phyloP scores from a whole-genome alignment of 1,140 invertebrate species.

The Drosophila ananassae region DNA sequence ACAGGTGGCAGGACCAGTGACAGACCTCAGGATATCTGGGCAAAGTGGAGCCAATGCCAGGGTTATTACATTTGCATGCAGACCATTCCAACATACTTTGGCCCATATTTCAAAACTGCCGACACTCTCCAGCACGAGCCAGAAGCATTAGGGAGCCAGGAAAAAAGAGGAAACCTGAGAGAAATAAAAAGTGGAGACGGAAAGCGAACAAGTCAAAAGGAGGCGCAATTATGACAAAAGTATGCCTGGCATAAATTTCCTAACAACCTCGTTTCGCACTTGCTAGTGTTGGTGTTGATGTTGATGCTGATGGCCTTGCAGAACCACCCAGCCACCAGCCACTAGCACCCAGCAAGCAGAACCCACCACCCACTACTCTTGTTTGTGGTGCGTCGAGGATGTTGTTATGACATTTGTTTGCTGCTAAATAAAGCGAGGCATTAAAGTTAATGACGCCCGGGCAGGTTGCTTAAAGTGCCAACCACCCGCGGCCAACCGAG shows the following conservation, averaged over 20 bases:
- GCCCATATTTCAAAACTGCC: conserved; percentile 78
- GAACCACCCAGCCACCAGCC: not conserved
- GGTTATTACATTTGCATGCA: conserved; percentile 73
- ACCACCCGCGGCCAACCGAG: conserved; percentile 63
- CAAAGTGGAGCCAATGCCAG: conserved; percentile 38
- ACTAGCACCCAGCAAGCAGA: no score
- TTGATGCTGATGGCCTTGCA: conserved; percentile 36
- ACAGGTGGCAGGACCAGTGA: conserved; percentile 46
- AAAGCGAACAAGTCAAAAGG: conserved; percentile 64
- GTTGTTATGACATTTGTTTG: conserved; percentile 82
- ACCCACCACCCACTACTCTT: conserved; percentile 9
- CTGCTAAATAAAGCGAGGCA: conserved; percentile 78
- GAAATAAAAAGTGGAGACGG: conserved; percentile 20
- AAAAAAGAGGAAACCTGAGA: conserved; percentile 11
- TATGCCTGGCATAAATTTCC: conserved; percentile 79
- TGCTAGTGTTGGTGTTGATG: conserved; percentile 57
- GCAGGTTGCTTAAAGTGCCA: conserved; percentile 80
- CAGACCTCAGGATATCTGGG: conserved; percentile 16
- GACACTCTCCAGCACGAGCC: conserved; percentile 57
- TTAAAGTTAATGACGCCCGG: conserved; percentile 81
- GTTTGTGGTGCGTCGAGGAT: conserved; percentile 41
- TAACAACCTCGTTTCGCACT: conserved; percentile 70
- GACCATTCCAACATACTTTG: conserved; percentile 45
- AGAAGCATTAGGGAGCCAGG: conserved; percentile 18
- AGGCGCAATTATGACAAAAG: conserved; percentile 80